Base-by-base conservation (phyloP, 2,113 vertebrate genomes). In the Numida meleagris region DNA sequence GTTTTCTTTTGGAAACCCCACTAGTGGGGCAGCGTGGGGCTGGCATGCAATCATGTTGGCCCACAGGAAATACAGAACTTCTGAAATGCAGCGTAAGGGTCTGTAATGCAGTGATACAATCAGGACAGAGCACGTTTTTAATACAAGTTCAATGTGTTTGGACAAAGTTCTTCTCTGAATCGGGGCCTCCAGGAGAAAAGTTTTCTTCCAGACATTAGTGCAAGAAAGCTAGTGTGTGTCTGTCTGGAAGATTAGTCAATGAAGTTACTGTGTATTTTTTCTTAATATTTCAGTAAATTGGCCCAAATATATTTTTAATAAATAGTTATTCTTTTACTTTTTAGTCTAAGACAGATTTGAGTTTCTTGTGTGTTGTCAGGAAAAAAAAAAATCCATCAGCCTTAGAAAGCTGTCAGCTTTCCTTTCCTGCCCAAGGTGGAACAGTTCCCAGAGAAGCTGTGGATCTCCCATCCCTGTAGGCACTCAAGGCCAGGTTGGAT, bases 21-120 rank as follows among this genome's bases (percentile, higher is more conserved):
- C 33, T 40, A 2, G 58, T 59, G 46, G 0, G 14, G 6, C 13
- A 34, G 19, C 0, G 14, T 15, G 53, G 29, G 58, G 27, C 43
- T 76, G 58, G 8, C 1, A 0, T 51, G 36, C 11, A 21, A 29
- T 46, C 74, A 38, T 61, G 19, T 48, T 79, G 63, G 46, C 42
- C 27, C 63, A 2, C 36, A 18, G 58, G 51, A 55, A 83, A 12
- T 45, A 13, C 4, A 58, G 34, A 66, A 14, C 24, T 80, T 6
- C 23, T 86, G 72, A 68, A 82, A 83, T 83, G 38, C 38, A 55
- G 43, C 43, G 2, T 45, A 27, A 24, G 46, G 4, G 20, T 34
- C 31, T 14, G 9, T 36, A 84, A 33, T 27, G 70, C 57, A 62
- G 33, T 43, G 59, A 24, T 33, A 9, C 51, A 72, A 42, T 25